phyloP scores from a whole-genome alignment of 2,888 invertebrate species.

The Loripinus fragilis region DNA sequence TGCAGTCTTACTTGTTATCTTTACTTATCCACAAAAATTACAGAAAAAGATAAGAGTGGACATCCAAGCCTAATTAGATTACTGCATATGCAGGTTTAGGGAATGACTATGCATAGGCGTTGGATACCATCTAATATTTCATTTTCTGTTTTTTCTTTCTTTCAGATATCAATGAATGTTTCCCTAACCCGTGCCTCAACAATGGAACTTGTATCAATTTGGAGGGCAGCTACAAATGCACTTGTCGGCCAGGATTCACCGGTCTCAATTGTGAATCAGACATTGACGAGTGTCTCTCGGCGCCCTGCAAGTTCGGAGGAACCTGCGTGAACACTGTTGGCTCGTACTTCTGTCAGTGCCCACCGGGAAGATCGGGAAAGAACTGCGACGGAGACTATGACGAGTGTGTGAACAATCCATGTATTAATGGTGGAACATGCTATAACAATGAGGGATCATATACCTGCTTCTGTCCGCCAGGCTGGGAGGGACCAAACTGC shows the following conservation, averaged over 20 bases:
- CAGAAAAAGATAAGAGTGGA: too few species aligned
- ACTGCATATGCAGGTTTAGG: too few species aligned
- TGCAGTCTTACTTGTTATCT: too few species aligned
- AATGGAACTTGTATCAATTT: constrained; percentile 51
- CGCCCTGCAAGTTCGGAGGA: constrained; percentile 79
- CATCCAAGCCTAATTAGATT: too few species aligned
- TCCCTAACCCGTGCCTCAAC: constrained; percentile 50
- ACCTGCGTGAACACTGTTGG: constrained; percentile 74
- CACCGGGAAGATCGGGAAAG: constrained; percentile 75
- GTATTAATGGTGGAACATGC: constrained; percentile 54
- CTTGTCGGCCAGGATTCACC: constrained; percentile 78
- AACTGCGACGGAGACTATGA: constrained; percentile 57
- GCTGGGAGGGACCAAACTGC: constrained; percentile 55
- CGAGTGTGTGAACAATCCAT: constrained; percentile 48
- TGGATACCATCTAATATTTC: too few species aligned
- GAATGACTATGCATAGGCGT: too few species aligned
- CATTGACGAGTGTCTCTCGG: constrained; percentile 54
- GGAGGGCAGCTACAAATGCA: constrained; percentile 48
- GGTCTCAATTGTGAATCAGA: constrained; percentile 74
- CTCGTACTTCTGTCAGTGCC: constrained; percentile 77
- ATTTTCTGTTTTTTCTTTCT: neutral
- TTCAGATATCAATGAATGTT: constrained; percentile 54
- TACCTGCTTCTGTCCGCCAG: constrained; percentile 47
- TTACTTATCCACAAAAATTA: too few species aligned
- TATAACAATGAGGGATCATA: constrained; percentile 54